A percentile compares a stretch with the other conserved stretches of the same genome.
phyloP scores from a whole-genome alignment of 2,888 invertebrate genomes.

The Ormyrus thymus region DNA sequence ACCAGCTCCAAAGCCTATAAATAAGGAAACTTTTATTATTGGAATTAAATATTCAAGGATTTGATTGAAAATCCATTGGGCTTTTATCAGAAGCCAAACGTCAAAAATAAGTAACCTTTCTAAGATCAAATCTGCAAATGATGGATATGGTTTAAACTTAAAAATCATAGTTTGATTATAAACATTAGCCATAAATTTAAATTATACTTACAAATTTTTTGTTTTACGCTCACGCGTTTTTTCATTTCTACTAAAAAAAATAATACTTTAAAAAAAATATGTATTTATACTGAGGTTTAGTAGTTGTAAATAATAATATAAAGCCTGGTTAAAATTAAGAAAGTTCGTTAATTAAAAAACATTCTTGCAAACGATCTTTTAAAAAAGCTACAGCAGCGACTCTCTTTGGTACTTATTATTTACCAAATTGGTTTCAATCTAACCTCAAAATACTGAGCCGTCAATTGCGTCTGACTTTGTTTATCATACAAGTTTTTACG shows the following conservation, averaged over 20 bases:
- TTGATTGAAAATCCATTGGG: slow-evolving; percentile 47
- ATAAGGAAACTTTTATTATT: slow-evolving; percentile 56
- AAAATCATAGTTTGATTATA: too few species aligned
- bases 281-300: too few species aligned
- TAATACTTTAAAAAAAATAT: too few species aligned
- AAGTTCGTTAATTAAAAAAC: not conserved
- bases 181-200: too few species aligned
- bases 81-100: slow-evolving; percentile 61
- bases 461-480: slow-evolving; percentile 25
- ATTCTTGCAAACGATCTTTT: slow-evolving; percentile 12
- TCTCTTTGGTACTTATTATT: not conserved
- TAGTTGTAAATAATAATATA: too few species aligned
- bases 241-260: too few species aligned
- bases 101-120: slow-evolving; percentile 60
- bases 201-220: too few species aligned
- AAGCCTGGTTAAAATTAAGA: not conserved
- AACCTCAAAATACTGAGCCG: slow-evolving; percentile 33
- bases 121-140: not conserved
- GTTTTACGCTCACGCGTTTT: too few species aligned
- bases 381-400: slow-evolving; percentile 32
- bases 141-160: too few species aligned
- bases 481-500: not conserved
- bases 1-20: slow-evolving; percentile 60
- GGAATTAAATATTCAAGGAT: slow-evolving; percentile 50
- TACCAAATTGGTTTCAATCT: slow-evolving; percentile 12